Evolutionary conservation across 1,140 invertebrate genomes (phyloP).

Genomic region (Asbolus verrucosus): DNA sequence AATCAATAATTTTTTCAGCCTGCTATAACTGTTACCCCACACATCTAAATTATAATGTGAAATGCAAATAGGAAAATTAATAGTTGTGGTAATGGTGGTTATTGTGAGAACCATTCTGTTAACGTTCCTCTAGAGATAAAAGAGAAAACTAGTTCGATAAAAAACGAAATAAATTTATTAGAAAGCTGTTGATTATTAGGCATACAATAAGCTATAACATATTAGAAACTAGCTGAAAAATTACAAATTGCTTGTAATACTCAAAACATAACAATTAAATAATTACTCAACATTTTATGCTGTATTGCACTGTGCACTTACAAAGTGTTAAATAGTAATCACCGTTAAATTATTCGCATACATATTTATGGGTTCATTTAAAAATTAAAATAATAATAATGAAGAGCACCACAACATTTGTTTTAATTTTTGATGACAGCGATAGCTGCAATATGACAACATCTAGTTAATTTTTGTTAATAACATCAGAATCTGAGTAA

Average conservation of each 20-base stretch:
- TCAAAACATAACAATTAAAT: slow-evolving; percentile 25
- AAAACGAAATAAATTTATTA: slow-evolving; percentile 45
- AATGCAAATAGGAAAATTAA: too few relatives aligned
- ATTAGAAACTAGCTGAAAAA: slow-evolving; percentile 21
- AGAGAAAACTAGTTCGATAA: slow-evolving; percentile 34
- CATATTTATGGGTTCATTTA: slow-evolving; percentile 19
- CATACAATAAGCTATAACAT: slow-evolving; percentile 21
- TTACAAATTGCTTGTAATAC: slow-evolving; percentile 1
- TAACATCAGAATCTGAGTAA: too few relatives aligned
- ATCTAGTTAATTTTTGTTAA: too few relatives aligned
- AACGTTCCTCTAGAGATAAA: slow-evolving; percentile 20
- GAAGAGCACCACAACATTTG: background rate
- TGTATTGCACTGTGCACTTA: slow-evolving; percentile 1
- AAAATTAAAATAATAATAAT: slow-evolving; percentile 8
- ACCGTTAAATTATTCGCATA: slow-evolving; percentile 33
- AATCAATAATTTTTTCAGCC: too few relatives aligned
- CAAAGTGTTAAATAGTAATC: slow-evolving; percentile 11
- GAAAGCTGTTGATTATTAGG: slow-evolving; percentile 32
- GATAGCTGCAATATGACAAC: too few relatives aligned
- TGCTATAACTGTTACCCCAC: too few relatives aligned
- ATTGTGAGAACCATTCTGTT: too few relatives aligned
- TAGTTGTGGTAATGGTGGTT: slow-evolving; percentile 2
- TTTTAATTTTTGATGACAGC: background rate
- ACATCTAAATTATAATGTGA: too few relatives aligned
- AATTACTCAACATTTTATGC: slow-evolving; percentile 18